These are phyloP conservation scores for Calameuta pallipes DNA, from an alignment of 2,888 invertebrate genomes.

Conservation along the genomic window DNA sequence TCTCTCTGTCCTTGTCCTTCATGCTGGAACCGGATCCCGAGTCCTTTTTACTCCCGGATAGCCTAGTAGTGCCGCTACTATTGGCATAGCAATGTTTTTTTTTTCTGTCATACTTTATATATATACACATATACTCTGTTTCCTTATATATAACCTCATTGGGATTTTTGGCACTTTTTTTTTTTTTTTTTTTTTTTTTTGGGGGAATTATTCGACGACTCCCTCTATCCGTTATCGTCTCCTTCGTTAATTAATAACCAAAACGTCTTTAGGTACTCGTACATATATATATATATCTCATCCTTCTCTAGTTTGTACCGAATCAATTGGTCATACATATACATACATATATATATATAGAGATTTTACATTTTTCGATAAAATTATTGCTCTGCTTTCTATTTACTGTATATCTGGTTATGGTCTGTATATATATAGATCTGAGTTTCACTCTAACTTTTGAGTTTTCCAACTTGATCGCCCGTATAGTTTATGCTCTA, in stretches of 20 bases:
- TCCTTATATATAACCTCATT: conserved; percentile 11
- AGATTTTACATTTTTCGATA: not conserved
- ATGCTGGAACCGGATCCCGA: conserved; percentile 57
- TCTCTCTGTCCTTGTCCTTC: conserved; percentile 64
- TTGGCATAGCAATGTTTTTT: conserved; percentile 59
- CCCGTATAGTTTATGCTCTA: not conserved
- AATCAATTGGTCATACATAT: not conserved
- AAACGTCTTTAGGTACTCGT: not conserved
- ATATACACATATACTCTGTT: not conserved
- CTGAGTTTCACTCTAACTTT: not conserved
- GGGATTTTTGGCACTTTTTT: conserved; percentile 28
- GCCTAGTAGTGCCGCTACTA: conserved; percentile 63
- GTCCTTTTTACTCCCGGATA: conserved; percentile 65
- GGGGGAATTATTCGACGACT: not conserved
- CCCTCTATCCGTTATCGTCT: not conserved
- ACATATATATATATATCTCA: not conserved
- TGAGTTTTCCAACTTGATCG: not conserved
- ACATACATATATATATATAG: not conserved
- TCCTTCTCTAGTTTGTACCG: not conserved
- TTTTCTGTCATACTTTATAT: not conserved
- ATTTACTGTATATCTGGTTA: too few relatives aligned
- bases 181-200: not conserved
- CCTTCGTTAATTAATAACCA: not conserved
- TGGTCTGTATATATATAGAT: too few relatives aligned
- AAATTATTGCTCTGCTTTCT: too few relatives aligned